These are phyloP conservation scores for Corythornis leucogaster DNA, from an alignment of 2,797 vertebrate species.

Conservation along the genomic window DNA sequence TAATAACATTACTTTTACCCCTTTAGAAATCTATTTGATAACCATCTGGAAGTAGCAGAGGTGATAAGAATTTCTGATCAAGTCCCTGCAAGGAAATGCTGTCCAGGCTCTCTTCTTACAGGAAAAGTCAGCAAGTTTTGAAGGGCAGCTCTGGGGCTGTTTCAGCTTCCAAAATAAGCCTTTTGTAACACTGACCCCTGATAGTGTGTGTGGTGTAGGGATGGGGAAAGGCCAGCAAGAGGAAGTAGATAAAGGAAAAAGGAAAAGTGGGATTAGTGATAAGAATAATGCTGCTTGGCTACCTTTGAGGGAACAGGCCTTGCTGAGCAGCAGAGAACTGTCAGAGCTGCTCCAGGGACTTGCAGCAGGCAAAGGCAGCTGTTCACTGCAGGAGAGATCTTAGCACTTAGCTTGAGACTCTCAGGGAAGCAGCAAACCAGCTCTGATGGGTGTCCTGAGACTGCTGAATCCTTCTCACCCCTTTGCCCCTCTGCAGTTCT, in stretches of 20 bases:
- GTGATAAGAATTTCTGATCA: background rate
- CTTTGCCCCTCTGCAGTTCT: background rate
- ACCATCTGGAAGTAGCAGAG: background rate
- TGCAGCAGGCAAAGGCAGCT: background rate
- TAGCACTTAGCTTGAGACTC: background rate
- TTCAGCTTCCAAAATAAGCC: slow-evolving; percentile 17
- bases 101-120: background rate
- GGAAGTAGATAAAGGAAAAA: slow-evolving; percentile 49
- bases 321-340: background rate
- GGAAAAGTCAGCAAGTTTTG: slow-evolving; percentile 45
- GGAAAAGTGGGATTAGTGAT: slow-evolving; percentile 44
- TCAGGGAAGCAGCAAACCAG: background rate
- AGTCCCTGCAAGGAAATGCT: background rate
- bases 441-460: background rate
- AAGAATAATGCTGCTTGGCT: slow-evolving; percentile 10
- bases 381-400: background rate
- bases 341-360: background rate
- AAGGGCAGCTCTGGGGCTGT: background rate
- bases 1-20: background rate
- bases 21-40: background rate
- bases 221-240: background rate
- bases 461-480: background rate
- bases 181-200: background rate
- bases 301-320: background rate
- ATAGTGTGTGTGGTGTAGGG: background rate